Evolutionary conservation across 2,797 vertebrate species (phyloP).

Genomic region (Lophotriccus pileatus): DNA sequence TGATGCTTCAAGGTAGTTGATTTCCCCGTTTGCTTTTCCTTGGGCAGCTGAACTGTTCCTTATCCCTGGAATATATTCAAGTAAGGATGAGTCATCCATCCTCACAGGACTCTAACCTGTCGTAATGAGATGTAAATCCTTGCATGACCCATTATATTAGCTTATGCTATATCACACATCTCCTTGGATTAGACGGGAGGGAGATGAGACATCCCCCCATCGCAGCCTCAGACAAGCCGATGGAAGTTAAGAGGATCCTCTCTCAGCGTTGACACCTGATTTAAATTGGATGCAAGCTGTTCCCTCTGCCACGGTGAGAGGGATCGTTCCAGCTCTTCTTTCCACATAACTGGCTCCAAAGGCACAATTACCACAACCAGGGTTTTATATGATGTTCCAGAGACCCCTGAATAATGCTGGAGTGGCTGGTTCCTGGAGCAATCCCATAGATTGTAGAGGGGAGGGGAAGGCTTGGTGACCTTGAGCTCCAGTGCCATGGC

Average conservation of each 20-base stretch:
- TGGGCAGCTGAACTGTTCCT: background rate
- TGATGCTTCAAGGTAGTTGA: background rate
- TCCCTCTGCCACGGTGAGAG: background rate
- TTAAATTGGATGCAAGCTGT: background rate
- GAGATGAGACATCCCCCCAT: background rate
- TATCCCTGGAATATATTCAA: constrained; percentile 33
- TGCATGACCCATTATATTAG: constrained; percentile 68
- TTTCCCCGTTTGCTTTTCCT: background rate
- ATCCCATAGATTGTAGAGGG: accelerated
- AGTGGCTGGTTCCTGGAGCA: accelerated
- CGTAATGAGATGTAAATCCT: constrained; percentile 68
- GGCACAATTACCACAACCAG: background rate
- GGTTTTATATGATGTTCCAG: background rate
- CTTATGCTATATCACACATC: constrained; percentile 66
- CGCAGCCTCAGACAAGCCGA: background rate
- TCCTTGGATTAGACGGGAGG: constrained; percentile 10
- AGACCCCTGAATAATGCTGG: background rate
- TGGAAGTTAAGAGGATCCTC: constrained; percentile 46
- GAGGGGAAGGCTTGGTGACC: background rate
- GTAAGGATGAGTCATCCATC: constrained; percentile 54
- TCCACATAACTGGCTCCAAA: background rate
- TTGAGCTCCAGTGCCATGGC: background rate
- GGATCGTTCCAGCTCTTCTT: background rate
- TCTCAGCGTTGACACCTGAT: background rate
- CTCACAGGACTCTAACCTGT: constrained; percentile 53